Conservation (phyloP, 2,888 invertebrate species). For the Acanthacorydalis orientalis region DNA sequence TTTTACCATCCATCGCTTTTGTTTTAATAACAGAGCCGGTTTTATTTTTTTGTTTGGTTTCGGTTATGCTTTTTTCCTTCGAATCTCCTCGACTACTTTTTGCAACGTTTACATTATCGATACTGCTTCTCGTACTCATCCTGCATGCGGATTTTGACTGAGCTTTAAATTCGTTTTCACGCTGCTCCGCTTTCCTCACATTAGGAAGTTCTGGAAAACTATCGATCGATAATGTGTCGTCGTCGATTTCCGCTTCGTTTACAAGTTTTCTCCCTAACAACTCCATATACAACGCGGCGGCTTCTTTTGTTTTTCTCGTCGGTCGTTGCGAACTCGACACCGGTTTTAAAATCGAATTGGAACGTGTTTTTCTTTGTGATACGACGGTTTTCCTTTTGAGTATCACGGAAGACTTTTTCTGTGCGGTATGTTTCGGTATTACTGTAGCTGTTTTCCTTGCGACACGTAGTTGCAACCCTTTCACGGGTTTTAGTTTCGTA, state of each 20-base stretch:
- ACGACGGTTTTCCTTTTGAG: slow-evolving; percentile 1
- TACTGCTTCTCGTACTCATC: background rate
- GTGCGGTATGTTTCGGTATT: slow-evolving; percentile 3
- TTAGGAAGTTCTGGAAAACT: slow-evolving; percentile 52
- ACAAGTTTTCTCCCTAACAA: slow-evolving; percentile 51
- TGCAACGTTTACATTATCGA: background rate
- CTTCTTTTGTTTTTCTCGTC: slow-evolving; percentile 56
- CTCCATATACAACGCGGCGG: slow-evolving; percentile 58
- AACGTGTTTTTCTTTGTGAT: background rate
- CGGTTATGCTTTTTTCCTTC: background rate
- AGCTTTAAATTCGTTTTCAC: slow-evolving; percentile 38
- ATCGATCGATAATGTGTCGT: slow-evolving; percentile 43
- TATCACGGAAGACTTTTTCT: background rate
- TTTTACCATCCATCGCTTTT: too few relatives aligned
- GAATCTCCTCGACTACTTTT: background rate
- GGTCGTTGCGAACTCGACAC: slow-evolving; percentile 27
- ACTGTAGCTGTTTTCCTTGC: slow-evolving; percentile 1
- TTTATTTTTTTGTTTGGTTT: too few relatives aligned
- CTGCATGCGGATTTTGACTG: slow-evolving; percentile 16
- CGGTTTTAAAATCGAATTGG: background rate
- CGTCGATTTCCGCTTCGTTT: slow-evolving; percentile 40
- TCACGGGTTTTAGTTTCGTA: slow-evolving; percentile 5
- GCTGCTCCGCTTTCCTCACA: slow-evolving; percentile 39
- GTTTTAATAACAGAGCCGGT: too few relatives aligned
- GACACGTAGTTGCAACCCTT: background rate